phyloP scores from a whole-genome alignment of 2,797 vertebrate species.

The Oreonectes daqikongensis region DNA sequence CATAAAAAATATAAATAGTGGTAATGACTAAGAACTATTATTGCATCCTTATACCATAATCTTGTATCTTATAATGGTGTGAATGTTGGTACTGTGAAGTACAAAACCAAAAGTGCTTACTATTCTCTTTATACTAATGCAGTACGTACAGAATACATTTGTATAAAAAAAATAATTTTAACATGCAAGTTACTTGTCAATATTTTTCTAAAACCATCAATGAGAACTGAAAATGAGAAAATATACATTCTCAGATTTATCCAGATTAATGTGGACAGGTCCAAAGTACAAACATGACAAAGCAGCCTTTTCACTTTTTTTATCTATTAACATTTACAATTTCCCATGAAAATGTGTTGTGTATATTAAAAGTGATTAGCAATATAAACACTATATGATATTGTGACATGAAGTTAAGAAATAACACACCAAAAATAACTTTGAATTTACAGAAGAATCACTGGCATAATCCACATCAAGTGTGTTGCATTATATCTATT shows the following conservation, averaged over 20 bases:
- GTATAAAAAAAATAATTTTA: too few relatives aligned
- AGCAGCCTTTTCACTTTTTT: background rate
- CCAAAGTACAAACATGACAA: background rate
- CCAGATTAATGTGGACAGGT: background rate
- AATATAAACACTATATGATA: background rate
- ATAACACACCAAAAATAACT: background rate
- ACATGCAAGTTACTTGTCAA: too few relatives aligned
- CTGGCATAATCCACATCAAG: constrained; percentile 42
- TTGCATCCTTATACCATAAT: too few relatives aligned
- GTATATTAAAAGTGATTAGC: background rate
- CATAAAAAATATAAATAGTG: too few relatives aligned
- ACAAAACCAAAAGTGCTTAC: too few relatives aligned
- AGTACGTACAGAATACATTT: too few relatives aligned
- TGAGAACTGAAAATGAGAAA: background rate
- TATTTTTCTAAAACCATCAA: background rate
- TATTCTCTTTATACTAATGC: too few relatives aligned
- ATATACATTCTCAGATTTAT: too few relatives aligned
- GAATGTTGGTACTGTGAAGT: too few relatives aligned
- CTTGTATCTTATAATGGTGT: too few relatives aligned
- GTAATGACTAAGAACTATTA: too few relatives aligned
- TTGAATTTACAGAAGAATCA: constrained; percentile 11
- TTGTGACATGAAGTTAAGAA: background rate
- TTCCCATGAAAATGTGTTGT: background rate
- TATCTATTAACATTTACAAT: background rate
- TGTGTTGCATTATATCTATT: constrained; percentile 55